phyloP scores from a whole-genome alignment of 2,888 invertebrate genomes.

The Linnaemya tessellans region DNA sequence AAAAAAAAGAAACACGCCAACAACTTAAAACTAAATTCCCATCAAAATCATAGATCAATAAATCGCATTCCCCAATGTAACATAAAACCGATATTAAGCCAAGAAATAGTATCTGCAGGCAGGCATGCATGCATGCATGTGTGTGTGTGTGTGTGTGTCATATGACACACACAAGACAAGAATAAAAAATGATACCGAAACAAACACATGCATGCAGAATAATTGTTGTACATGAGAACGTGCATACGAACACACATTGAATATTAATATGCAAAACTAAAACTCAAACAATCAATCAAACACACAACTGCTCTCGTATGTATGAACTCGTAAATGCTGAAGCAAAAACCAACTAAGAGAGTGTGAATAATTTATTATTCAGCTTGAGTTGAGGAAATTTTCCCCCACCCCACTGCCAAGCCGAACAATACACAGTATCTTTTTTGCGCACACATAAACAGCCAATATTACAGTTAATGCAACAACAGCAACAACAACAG shows the following conservation, averaged over 20 bases:
- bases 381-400: conserved; percentile 24
- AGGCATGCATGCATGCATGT: not conserved
- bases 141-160: not conserved
- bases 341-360: conserved; percentile 1
- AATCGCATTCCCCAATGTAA: conserved; percentile 64
- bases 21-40: conserved; percentile 42
- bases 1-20: conserved; percentile 2
- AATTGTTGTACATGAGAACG: conserved; percentile 32
- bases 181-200: conserved; percentile 38
- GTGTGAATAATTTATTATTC: conserved; percentile 19
- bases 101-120: conserved; percentile 14
- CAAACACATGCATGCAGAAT: conserved; percentile 27
- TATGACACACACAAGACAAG: not conserved
- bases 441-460: not conserved
- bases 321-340: conserved; percentile 6
- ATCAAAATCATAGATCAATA: conserved; percentile 60
- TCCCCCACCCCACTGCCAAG: conserved; percentile 9
- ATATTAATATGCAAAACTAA: conserved; percentile 58
- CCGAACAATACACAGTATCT: conserved; percentile 17
- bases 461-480: not conserved
- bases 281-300: conserved; percentile 33
- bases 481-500: conserved; percentile 34
- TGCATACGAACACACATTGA: conserved; percentile 49
- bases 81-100: conserved; percentile 54
- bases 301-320: not conserved